Evolutionary conservation across 2,888 invertebrate genomes (phyloP), one percentile per base, ranked within the genome.

Genomic region (Melipona bicolor): DNA sequence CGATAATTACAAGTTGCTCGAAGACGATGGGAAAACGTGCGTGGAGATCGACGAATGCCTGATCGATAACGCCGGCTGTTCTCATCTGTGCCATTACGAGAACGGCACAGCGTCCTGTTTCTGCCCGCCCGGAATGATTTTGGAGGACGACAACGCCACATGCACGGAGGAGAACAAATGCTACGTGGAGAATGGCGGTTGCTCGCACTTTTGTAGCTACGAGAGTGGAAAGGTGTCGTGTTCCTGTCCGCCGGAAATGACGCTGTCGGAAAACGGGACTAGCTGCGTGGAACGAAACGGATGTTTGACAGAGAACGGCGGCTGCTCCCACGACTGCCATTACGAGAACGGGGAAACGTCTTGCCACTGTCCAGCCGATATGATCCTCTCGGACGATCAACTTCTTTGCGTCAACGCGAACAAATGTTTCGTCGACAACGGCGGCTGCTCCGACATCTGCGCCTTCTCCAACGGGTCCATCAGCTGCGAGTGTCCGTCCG

Each of bases 41-140:
- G 89, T 93, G 0, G 95, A 96, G 91, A 93, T 96, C 13, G 95
- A 96, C 90, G 96, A 96, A 86, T 96, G 96, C 85, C 89, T 94
- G 24, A 90, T 93, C 43, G 91, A 93, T 27, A 95, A 95, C 36
- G 95, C 94, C 71, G 96, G 95, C 21, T 96, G 96, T 76, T 95
- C 95, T 0, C 95, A 95, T 67, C 93, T 95, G 71, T 96, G 96
- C 90, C 94, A 95, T 71, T 95, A 96, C 79, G 93, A 93, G 1
- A 95, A 95, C 17, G 95, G 95, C 1, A 93, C 95, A 17, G 94
- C 93, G 27, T 92, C 93, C 62, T 96, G 96, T 85, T 92, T 94
- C 17, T 96, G 96, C 87, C 95, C 95, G 1, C 86, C 83, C 13
- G 95, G 95, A 3, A 92, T 93, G 92, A 74, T 78, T 6, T 77